Percentiles rank a stretch among this genome's conserved stretches.
These are phyloP conservation scores for Gymnocheta viridis DNA, from an alignment of 2,888 invertebrate genomes.

Conservation along the genomic window DNA sequence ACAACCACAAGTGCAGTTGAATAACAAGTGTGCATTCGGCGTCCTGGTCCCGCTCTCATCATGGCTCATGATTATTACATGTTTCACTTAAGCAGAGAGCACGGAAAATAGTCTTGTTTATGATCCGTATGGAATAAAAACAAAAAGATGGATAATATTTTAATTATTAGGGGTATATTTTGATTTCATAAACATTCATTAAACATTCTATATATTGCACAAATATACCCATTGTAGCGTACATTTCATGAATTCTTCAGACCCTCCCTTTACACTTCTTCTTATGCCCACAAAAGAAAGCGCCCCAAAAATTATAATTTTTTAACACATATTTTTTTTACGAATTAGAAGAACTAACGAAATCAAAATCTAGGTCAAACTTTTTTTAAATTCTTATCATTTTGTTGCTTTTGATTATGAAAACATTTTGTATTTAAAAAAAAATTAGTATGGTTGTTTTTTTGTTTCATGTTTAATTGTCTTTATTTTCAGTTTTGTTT, in stretches of 20 bases:
- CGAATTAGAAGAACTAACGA: slow-evolving; percentile 52
- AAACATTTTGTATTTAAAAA: background rate
- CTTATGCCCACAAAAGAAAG: slow-evolving; percentile 8
- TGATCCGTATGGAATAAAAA: too few species aligned
- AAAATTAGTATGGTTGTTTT: background rate
- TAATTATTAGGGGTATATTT: too few species aligned
- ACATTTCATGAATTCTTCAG: background rate
- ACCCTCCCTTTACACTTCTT: background rate
- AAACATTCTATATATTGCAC: too few species aligned
- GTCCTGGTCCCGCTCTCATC: too few species aligned
- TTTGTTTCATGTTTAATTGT: slow-evolving; percentile 49
- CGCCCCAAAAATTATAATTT: slow-evolving; percentile 36
- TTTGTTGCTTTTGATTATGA: slow-evolving; percentile 11
- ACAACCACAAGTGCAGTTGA: too few species aligned
- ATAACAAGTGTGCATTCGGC: too few species aligned
- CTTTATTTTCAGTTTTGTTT: slow-evolving; percentile 53
- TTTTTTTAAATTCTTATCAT: slow-evolving; percentile 44
- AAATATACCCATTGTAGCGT: background rate
- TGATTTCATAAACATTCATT: too few species aligned
- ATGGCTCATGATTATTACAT: too few species aligned
- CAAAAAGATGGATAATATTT: too few species aligned
- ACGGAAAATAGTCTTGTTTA: too few species aligned
- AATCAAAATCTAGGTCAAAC: slow-evolving; percentile 66
- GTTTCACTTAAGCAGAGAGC: too few species aligned
- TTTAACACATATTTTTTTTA: slow-evolving; percentile 29